Evolutionary conservation across 2,113 vertebrate genomes (phyloP), one percentile per base, ranked within the genome.

Genomic region (Phalacrocorax aristotelis): DNA sequence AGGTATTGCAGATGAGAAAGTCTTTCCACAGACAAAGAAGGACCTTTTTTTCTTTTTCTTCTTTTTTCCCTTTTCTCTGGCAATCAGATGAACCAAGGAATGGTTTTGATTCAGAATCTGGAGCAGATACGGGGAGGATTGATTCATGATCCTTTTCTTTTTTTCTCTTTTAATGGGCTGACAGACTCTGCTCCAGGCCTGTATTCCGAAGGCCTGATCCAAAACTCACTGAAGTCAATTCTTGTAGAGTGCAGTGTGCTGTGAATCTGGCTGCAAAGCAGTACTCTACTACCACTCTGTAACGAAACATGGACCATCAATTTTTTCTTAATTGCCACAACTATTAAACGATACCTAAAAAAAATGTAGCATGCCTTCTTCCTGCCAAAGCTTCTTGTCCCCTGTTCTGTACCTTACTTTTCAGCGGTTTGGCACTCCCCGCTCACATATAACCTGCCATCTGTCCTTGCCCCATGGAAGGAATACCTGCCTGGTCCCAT

Each of bases 21-120:
- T 85, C 81, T 97, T 95, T 87, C 58, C 74, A 89, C 21, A 79
- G 64, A 91, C 57, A 78, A 14, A 80, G 64, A 83, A 77, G 34
- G 44, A 54, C 8, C 54, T 79, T 89, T 81, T 72, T 57, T 68
- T 65, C 15, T 38, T 32, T 62, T 69, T 52, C 2, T 40, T 40
- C 8, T 65, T 89, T 91, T 94, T 91, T 58, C 25, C 38, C 42
- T 80, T 89, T 95, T 80, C 51, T 85, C 87, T 96, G 95, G 95
- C 93, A 97, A 85, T 91, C 66, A 70, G 81, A 95, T 55, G 72
- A 95, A 85, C 70, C 0, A 5, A 79, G 70, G 95, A 54, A 97
- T 97, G 97, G 96, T 97, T 97, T 97, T 97, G 93, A 97, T 97
- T 97, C 84, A 87, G 87, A 95, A 91, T 97, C 89, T 97, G 97